Percentiles rank a stretch among this genome's conserved stretches.
Evolutionary conservation across 2,797 vertebrate species (phyloP).

Genomic region (Poeciliopsis paucimaculata): DNA sequence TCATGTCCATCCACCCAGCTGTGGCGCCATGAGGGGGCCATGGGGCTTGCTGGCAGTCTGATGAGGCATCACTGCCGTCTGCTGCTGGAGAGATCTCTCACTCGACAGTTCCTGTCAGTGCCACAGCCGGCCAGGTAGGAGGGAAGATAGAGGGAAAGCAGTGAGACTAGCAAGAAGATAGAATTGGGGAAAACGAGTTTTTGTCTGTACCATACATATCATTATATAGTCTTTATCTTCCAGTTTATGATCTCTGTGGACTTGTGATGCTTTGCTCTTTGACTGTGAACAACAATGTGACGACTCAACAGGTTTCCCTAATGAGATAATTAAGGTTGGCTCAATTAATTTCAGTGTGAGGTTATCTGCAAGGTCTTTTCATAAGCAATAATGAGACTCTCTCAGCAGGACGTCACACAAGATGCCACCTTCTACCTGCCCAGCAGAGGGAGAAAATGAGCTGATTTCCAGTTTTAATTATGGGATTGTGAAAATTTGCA

Average conservation of each 20-base stretch:
- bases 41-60: slow-evolving; percentile 78
- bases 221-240: slow-evolving; percentile 35
- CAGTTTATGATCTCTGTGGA: slow-evolving; percentile 23
- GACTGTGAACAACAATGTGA: slow-evolving; percentile 40
- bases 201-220: slow-evolving; percentile 35
- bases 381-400: slow-evolving; percentile 68
- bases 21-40: slow-evolving; percentile 77
- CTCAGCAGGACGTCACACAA: slow-evolving; percentile 63
- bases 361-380: slow-evolving; percentile 71
- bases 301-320: slow-evolving; percentile 61
- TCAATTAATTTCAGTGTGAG: slow-evolving; percentile 74
- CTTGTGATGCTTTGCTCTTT: slow-evolving; percentile 17
- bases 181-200: slow-evolving; percentile 14
- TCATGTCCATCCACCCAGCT: slow-evolving; percentile 80
- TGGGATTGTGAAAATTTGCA: not conserved
- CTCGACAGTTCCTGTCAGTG: slow-evolving; percentile 65
- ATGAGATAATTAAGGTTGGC: slow-evolving; percentile 76
- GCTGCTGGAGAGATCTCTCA: slow-evolving; percentile 72
- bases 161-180: slow-evolving; percentile 6
- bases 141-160: slow-evolving; percentile 11
- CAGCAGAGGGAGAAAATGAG: slow-evolving; percentile 22
- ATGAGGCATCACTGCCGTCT: slow-evolving; percentile 80
- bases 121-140: slow-evolving; percentile 59
- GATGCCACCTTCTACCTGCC: slow-evolving; percentile 64
- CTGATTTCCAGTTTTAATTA: slow-evolving; percentile 18